Evolutionary conservation across 1,140 invertebrate species (phyloP).

Genomic region (Drosophila pseudoananassae): DNA sequence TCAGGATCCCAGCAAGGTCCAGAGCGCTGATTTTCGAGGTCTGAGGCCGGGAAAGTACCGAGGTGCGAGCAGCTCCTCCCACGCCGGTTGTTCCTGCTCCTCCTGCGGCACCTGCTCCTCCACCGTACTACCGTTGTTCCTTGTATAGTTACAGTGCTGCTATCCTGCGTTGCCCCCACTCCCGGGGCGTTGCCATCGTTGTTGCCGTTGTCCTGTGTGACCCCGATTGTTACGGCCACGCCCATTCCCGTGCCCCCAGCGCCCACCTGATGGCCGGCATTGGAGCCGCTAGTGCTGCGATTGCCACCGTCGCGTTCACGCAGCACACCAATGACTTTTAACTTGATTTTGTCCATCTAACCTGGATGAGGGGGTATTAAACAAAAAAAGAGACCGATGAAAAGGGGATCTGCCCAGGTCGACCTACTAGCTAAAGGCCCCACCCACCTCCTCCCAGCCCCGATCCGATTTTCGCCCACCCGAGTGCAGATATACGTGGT

Average conservation of each 20-base stretch:
- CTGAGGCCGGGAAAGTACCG: conserved; percentile 63
- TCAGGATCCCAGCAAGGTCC: conserved; percentile 76
- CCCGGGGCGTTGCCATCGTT: conserved; percentile 64
- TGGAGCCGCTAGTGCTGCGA: conserved; percentile 39
- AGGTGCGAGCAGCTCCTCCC: conserved; percentile 67
- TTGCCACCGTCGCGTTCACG: conserved; percentile 76
- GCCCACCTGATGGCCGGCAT: conserved; percentile 62
- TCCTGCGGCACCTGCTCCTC: conserved; percentile 13
- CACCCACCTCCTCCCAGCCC: conserved; percentile 33
- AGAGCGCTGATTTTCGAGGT: conserved; percentile 77
- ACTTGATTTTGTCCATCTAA: conserved; percentile 79
- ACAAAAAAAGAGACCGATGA: conserved; percentile 2
- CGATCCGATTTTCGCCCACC: conserved; percentile 43
- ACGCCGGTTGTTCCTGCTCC: conserved; percentile 20
- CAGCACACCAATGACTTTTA: conserved; percentile 79
- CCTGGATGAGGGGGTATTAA: conserved; percentile 25
- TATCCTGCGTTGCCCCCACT: conserved; percentile 21
- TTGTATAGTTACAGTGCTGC: conserved; percentile 32
- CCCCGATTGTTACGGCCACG: conserved; percentile 63
- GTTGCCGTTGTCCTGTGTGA: conserved; percentile 73
- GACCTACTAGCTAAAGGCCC: conserved; percentile 38
- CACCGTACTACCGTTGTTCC: conserved; percentile 20
- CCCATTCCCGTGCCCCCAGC: conserved; percentile 34
- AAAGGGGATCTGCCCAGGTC: conserved; percentile 42
- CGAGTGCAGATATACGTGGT: conserved; percentile 51